A percentile compares a stretch with the other conserved stretches of the same genome.
phyloP scores from a whole-genome alignment of 2,797 vertebrate species.

The Lepilemur septentrionalis region DNA sequence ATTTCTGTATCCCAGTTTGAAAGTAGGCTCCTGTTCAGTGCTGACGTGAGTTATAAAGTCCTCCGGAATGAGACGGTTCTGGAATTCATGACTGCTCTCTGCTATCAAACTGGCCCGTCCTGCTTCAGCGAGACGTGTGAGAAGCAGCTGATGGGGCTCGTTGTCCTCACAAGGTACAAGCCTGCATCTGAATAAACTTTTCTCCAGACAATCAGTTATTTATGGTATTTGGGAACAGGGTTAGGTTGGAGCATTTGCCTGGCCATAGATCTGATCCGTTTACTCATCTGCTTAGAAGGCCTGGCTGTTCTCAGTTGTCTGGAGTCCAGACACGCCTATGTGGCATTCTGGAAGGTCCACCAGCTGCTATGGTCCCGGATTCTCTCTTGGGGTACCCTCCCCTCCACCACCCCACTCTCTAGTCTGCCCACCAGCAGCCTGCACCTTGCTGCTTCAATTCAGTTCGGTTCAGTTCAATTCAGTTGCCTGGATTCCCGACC shows the following conservation, averaged over 20 bases:
- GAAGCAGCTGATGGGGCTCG: conserved; percentile 78
- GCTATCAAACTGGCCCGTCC: neutral
- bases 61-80: conserved; percentile 82
- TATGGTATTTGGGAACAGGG: neutral
- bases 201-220: neutral
- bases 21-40: conserved; percentile 72
- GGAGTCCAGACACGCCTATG: neutral
- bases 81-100: conserved; percentile 78
- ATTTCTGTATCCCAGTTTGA: conserved; percentile 78
- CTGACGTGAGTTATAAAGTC: conserved; percentile 81
- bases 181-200: neutral
- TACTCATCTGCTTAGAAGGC: neutral
- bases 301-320: neutral
- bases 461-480: neutral
- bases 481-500: neutral
- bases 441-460: neutral
- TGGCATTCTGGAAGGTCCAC: neutral
- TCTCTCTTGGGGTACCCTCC: neutral
- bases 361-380: neutral
- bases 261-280: neutral
- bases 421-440: neutral
- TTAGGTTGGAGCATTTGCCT: neutral
- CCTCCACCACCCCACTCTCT: too few relatives aligned
- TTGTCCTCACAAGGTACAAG: conserved; percentile 82
- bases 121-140: conserved; percentile 75